phyloP scores from a whole-genome alignment of 2,888 invertebrate species.

The Phyto melanocephala region DNA sequence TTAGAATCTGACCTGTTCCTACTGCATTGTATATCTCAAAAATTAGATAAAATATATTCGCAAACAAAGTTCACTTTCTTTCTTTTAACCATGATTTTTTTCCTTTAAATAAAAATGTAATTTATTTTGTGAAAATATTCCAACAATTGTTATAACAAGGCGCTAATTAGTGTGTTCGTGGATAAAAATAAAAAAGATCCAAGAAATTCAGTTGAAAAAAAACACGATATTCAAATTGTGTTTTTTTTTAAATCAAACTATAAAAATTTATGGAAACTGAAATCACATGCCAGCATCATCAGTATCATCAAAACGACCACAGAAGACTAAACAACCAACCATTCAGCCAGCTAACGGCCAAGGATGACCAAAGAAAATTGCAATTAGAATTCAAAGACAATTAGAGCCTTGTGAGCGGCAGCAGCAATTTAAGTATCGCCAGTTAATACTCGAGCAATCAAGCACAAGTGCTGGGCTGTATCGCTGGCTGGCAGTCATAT shows the following conservation, averaged over 20 bases:
- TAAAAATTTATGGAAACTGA: constrained; percentile 50
- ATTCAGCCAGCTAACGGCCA: not conserved
- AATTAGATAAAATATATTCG: too few species aligned
- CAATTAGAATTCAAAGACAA: constrained; percentile 64
- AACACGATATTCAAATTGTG: not conserved
- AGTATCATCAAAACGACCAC: not conserved
- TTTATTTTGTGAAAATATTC: not conserved
- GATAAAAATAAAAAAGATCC: not conserved
- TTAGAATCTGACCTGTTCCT: too few species aligned
- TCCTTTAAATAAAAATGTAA: not conserved
- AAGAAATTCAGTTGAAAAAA: not conserved
- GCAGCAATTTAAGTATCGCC: not conserved
- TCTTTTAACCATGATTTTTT: not conserved
- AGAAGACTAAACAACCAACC: not conserved
- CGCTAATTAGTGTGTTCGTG: not conserved
- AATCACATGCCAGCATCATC: constrained; percentile 15
- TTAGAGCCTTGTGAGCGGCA: constrained; percentile 54
- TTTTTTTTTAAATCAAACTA: not conserved
- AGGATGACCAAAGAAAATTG: constrained; percentile 40
- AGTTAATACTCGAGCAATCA: constrained; percentile 38
- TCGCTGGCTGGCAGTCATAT: constrained; percentile 28
- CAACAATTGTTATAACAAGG: not conserved
- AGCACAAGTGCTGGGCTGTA: not conserved
- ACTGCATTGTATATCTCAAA: too few species aligned
- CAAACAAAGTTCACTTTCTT: too few species aligned